Conservation (phyloP, 2,888 invertebrate genomes). For the Tryphoninae sp. region DNA sequence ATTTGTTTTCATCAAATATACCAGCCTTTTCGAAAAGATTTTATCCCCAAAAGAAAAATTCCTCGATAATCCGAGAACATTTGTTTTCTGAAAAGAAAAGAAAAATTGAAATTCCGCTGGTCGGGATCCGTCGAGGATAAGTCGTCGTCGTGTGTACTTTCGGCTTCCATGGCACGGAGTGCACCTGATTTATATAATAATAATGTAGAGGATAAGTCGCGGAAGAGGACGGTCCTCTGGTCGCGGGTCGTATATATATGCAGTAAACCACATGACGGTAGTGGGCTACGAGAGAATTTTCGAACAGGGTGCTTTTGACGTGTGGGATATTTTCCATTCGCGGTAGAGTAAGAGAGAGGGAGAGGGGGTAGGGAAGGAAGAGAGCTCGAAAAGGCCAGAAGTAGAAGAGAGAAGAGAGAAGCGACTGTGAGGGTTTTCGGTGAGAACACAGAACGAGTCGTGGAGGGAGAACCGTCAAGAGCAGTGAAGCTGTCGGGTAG, state of each 20-base stretch:
- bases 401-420: background rate
- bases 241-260: background rate
- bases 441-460: background rate
- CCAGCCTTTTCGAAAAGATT: too few relatives aligned
- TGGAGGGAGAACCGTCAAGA: conserved; percentile 4
- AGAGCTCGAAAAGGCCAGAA: background rate
- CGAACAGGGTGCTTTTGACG: conserved; percentile 22
- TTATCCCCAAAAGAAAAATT: background rate
- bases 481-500: background rate
- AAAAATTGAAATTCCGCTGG: background rate
- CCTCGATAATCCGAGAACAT: background rate
- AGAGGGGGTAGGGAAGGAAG: background rate
- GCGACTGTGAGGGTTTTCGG: background rate
- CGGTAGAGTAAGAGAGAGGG: too few relatives aligned
- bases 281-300: background rate
- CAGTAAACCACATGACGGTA: conserved; percentile 28
- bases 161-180: background rate
- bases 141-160: conserved; percentile 2
- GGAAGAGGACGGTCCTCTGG: background rate
- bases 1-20: background rate
- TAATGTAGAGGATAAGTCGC: conserved; percentile 8
- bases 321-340: conserved; percentile 6
- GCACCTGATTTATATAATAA: conserved; percentile 29
- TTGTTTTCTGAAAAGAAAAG: background rate
- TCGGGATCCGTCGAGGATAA: background rate